Evolutionary conservation across 2,888 invertebrate genomes (phyloP), one percentile per base, ranked within the genome.

Genomic region (Troides helena): DNA sequence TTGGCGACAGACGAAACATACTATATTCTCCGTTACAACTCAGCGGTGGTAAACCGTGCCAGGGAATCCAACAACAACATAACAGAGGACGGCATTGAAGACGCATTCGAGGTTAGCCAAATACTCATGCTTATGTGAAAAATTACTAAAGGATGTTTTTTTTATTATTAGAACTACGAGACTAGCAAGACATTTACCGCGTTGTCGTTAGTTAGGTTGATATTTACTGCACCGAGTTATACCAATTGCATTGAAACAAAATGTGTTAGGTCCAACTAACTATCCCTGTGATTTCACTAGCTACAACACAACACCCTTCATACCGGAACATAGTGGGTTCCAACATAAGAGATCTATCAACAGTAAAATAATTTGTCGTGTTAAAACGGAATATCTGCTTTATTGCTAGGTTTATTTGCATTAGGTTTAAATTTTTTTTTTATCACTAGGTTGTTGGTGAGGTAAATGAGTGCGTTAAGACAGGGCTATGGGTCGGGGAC

Each of bases 401-500:
- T 39, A 10, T 8, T 39, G 39, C 10, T 39, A 1, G 7, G 39
- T 10, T 7, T 25, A 12, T 14, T 14, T 58, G 25, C 7, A 58
- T 14, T 10, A 0, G 3, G 3, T 62, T 43, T 21, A 8, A n/a
- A 21, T 23, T 43, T 46, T 18, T 65, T 12, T 56, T 62, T 14
- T 36, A 14, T 59, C 56, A 23, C 64, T 67, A 97, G 96, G 96
- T 97, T 74, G 93, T 97, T 1, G 96, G 96, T 21, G 98, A 98
- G 89, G 95, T 98, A 68, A 97, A 95, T 76, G 99, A 99, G 88
- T 94, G 95, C 25, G 98, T 99, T 1, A 97, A 97, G 85, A 99
- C 99, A 0, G 99, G 99, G 6, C 87, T 98, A 18, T 99, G 99
- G 99, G 98, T 99, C 17, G 99, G 99, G 6, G 99, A 99, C 87